Evolutionary conservation across 2,113 vertebrate species (phyloP).

Genomic region (Neogobius melanostomus): DNA sequence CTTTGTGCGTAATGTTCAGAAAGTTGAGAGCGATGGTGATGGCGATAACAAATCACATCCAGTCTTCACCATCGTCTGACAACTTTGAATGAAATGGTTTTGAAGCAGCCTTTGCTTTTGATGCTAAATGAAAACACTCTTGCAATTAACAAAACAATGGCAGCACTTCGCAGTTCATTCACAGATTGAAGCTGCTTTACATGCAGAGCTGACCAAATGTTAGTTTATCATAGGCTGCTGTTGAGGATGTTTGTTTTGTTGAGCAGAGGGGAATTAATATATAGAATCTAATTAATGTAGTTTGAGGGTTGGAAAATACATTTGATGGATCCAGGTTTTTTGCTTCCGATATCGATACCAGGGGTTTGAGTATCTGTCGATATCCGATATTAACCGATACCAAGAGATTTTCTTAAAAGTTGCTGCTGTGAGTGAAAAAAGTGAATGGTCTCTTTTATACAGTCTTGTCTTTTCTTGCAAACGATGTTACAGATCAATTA

Average conservation of each 20-base stretch:
- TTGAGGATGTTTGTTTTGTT: not conserved
- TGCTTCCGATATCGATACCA: no score
- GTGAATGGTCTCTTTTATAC: no score
- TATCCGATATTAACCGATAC: no score
- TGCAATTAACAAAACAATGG: not conserved
- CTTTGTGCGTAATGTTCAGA: not conserved
- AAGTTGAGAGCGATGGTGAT: not conserved
- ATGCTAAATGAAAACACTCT: conserved; percentile 2
- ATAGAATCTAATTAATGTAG: not conserved
- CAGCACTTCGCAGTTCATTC: not conserved
- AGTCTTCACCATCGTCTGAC: no score
- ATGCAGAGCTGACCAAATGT: not conserved
- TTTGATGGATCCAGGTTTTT: no score
- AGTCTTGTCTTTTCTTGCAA: no score
- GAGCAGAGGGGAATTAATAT: not conserved
- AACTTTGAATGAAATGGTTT: no score
- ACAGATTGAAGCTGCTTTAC: not conserved
- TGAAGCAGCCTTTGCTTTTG: not conserved
- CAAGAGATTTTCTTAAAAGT: no score
- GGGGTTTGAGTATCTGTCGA: no score
- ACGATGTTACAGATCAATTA: no score
- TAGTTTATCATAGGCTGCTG: not conserved
- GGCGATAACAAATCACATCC: not conserved
- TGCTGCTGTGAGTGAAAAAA: no score
- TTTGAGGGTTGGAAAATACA: no score